Base-by-base conservation (phyloP, 1,140 invertebrate genomes). In the Caenorhabditis remanei region DNA sequence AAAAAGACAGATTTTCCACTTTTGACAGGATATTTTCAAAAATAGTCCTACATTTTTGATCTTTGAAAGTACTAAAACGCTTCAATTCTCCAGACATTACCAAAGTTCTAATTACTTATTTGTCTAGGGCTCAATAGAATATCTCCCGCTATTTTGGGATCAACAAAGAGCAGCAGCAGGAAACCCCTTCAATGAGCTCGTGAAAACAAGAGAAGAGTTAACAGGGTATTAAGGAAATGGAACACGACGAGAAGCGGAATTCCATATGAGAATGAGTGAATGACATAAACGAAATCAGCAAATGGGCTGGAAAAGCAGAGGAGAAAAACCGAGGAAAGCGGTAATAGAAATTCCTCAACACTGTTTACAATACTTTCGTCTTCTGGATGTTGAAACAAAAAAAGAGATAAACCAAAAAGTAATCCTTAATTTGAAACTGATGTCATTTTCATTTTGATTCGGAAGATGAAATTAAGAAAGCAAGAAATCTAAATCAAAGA, bases 211-310 rank as follows among this genome's bases (percentile, higher is more conserved):
- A 14, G n/a, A 79, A 46, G 40, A 53, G 71, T 79, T 79, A 79
- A 79, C 65, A 50, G 71, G 43, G 71, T 79, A 79, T 79, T 50
- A 79, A 79, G 21, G 46, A 79, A 79, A 79, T 79, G 71, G 46
- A 79, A 79, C 71, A 24, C 14, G 46, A 79, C 16, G n/a, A 24
- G 46, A 79, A 71, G 65, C 43, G 65, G 43, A 46, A 71, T 71
- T 46, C 65, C 7, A 71, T 71, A 71, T 71, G 19, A 79, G 46
- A 50, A 79, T 50, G 43, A 50, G 41, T 50, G 43, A 50, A 79
- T 50, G 8, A 9, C 21, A 79, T 24, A 46, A 43, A 71, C 6
- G 32, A 46, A 46, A 46, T 71, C 14, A 50, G 46, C 46, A 24
- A 50, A 79, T 24, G 71, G 24, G 65, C 65, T 46, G 9, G 41